A percentile compares a stretch with the other conserved stretches of the same genome.
These are phyloP conservation scores for Megamerina dolium DNA, from an alignment of 2,888 invertebrate species.

Conservation along the genomic window DNA sequence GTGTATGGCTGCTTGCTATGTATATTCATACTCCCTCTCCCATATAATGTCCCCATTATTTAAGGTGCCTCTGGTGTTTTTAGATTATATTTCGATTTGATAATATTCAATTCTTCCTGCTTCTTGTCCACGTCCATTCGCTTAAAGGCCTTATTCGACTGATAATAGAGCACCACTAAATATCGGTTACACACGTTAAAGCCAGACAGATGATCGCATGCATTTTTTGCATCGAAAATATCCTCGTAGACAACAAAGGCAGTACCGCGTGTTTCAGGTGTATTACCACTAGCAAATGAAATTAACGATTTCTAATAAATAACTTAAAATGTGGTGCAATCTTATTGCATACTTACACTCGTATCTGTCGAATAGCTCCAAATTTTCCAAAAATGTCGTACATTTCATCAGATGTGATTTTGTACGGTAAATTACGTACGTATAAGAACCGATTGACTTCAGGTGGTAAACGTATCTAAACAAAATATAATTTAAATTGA, in stretches of 20 bases:
- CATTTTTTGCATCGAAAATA: constrained; percentile 99
- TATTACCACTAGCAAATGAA: constrained; percentile 70
- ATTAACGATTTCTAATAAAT: not conserved
- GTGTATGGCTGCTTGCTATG: too few species aligned
- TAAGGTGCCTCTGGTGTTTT: constrained; percentile 47
- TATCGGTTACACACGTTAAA: constrained; percentile 99
- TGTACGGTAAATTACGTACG: constrained; percentile 95
- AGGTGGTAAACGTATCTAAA: constrained; percentile 92
- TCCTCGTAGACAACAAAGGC: constrained; percentile 99
- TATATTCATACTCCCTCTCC: too few species aligned
- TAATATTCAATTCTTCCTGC: constrained; percentile 88
- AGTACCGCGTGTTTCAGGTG: constrained; percentile 95
- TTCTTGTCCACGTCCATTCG: constrained; percentile 93
- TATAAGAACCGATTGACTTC: constrained; percentile 97
- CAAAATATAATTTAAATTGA: constrained; percentile 1
- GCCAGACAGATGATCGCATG: constrained; percentile 97
- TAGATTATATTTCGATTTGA: constrained; percentile 91
- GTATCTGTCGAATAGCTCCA: constrained; percentile 96
- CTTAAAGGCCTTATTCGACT: constrained; percentile 93
- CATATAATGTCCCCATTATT: too few species aligned
- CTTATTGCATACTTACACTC: constrained; percentile 70
- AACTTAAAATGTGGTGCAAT: not conserved
- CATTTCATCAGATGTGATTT: constrained; percentile 99
- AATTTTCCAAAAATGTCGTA: constrained; percentile 99
- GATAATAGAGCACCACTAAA: constrained; percentile 97